Evolutionary conservation across 2,113 vertebrate genomes (phyloP).

Genomic region (Centropristis striata): DNA sequence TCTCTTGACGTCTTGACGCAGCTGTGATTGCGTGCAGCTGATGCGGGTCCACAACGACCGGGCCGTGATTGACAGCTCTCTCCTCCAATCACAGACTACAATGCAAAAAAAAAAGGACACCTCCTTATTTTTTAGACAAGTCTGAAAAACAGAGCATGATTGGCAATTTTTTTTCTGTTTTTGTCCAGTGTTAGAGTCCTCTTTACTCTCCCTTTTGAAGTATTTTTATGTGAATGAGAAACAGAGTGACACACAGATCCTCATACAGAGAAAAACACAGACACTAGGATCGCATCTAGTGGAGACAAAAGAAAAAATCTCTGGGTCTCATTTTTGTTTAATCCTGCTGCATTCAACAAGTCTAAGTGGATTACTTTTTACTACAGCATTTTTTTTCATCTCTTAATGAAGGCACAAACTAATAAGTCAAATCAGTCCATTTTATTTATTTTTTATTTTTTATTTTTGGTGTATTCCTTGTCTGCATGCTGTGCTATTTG

Average conservation of each 20-base stretch:
- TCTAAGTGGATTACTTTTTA: neutral
- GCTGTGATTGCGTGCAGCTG: slow-evolving; percentile 70
- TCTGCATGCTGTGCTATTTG: no score
- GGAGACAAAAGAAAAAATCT: neutral
- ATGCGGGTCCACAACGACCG: slow-evolving; percentile 66
- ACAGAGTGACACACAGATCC: neutral
- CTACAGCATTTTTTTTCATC: neutral
- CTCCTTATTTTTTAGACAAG: slow-evolving; percentile 29
- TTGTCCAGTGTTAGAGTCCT: slow-evolving; percentile 7
- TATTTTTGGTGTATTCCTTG: no score
- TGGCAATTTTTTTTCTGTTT: slow-evolving; percentile 31
- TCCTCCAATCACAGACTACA: slow-evolving; percentile 70
- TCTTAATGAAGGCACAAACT: neutral
- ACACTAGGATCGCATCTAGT: neutral
- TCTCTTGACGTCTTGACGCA: slow-evolving; percentile 41
- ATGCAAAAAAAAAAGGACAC: slow-evolving; percentile 18
- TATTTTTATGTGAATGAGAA: neutral
- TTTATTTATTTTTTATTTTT: no score
- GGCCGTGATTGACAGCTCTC: slow-evolving; percentile 70
- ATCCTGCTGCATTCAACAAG: neutral
- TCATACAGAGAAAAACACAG: neutral
- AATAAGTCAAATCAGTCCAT: neutral
- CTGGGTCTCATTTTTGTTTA: neutral
- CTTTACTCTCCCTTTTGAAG: neutral
- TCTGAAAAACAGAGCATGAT: slow-evolving; percentile 60